Conservation (phyloP, 2,113 vertebrate species). For the Eulemur macaco region DNA sequence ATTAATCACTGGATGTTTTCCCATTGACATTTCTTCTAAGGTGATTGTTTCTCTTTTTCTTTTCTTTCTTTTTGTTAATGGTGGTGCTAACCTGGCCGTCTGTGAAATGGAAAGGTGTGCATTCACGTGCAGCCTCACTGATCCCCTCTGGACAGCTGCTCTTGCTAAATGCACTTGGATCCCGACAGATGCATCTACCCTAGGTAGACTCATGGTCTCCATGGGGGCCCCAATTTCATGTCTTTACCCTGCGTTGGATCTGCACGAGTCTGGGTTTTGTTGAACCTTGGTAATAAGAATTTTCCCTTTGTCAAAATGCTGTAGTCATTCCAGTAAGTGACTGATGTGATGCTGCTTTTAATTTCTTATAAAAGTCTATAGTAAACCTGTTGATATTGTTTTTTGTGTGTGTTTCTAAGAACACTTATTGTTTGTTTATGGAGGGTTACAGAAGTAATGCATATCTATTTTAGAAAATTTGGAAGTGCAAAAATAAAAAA, state of each 20-base stretch:
- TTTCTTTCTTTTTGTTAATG: too few species aligned
- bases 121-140: too few species aligned
- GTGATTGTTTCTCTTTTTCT: not conserved
- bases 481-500: not conserved
- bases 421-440: not conserved
- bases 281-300: not conserved
- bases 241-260: not conserved
- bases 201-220: not conserved
- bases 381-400: not conserved
- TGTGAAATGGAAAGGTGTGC: not conserved
- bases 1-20: not conserved
- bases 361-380: not conserved
- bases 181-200: fast-evolving
- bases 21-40: not conserved
- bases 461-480: not conserved
- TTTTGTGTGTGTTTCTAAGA: not conserved
- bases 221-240: fast-evolving
- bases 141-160: not conserved
- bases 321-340: not conserved
- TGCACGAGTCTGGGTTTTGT: not conserved
- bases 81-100: fast-evolving
- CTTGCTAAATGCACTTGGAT: not conserved
- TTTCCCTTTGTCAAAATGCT: not conserved
- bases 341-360: not conserved
- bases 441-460: not conserved